Evolutionary conservation across 2,888 invertebrate genomes (phyloP).

Genomic region (Cheilosia grossa): DNA sequence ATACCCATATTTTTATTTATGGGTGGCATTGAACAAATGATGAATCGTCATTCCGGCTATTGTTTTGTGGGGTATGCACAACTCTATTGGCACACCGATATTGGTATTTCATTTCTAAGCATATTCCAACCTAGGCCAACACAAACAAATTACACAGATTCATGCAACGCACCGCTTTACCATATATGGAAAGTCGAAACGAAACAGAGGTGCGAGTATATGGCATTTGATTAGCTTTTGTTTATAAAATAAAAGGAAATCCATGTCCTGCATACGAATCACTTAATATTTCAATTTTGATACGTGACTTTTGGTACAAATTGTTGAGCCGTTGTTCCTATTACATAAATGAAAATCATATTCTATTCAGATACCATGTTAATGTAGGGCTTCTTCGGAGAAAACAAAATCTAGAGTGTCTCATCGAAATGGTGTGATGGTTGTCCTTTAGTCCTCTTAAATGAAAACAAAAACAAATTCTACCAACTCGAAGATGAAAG

Average conservation of each 20-base stretch:
- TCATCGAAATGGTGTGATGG: background rate
- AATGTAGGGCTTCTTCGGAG: background rate
- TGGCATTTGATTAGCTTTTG: background rate
- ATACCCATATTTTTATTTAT: too few relatives aligned
- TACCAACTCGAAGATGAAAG: background rate
- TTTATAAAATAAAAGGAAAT: background rate
- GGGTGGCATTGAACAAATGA: too few relatives aligned
- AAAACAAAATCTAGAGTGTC: background rate
- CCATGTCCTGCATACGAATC: constrained; percentile 2
- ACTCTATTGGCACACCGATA: background rate
- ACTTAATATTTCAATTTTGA: background rate
- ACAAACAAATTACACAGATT: background rate
- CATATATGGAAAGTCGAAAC: background rate
- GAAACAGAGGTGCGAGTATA: background rate
- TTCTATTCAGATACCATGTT: background rate
- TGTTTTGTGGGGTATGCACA: background rate
- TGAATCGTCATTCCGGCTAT: too few relatives aligned
- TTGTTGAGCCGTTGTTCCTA: background rate
- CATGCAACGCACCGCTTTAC: background rate
- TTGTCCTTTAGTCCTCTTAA: background rate
- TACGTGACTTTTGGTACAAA: background rate
- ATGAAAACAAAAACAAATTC: background rate
- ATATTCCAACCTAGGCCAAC: background rate
- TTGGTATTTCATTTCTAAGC: background rate
- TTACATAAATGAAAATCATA: background rate